phyloP scores from a whole-genome alignment of 2,888 invertebrate species.

The Orthosia gracilis region DNA sequence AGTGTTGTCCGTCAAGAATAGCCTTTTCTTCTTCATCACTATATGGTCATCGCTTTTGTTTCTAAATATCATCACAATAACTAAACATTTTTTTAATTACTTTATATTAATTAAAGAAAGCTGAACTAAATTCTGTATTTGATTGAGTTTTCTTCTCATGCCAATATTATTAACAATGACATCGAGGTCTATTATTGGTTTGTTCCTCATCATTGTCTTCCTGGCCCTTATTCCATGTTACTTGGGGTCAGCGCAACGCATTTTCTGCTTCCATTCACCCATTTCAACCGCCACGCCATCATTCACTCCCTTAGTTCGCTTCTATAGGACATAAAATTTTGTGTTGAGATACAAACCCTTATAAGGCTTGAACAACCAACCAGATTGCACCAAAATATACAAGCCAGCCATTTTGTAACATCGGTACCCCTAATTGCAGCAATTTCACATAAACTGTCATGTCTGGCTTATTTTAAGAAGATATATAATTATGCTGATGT shows the following conservation, averaged over 20 bases:
- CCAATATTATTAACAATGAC: not conserved
- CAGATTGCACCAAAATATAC: constrained; percentile 17
- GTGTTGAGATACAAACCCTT: not conserved
- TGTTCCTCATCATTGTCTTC: not conserved
- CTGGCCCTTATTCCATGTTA: too few species aligned
- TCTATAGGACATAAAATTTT: not conserved
- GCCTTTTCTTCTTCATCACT: not conserved
- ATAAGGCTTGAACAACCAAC: not conserved
- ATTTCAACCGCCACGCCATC: too few species aligned
- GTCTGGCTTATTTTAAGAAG: constrained; percentile 36
- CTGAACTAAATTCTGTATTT: not conserved
- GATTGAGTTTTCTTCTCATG: not conserved
- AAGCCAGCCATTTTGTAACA: constrained; percentile 19
- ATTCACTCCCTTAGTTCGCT: not conserved
- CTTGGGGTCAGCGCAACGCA: too few species aligned
- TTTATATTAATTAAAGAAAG: not conserved
- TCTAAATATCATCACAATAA: not conserved
- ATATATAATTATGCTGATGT: constrained; percentile 49
- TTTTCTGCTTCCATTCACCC: too few species aligned
- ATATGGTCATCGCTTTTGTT: not conserved
- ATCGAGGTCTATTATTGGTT: not conserved
- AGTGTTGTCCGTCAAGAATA: not conserved
- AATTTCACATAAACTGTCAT: constrained; percentile 44
- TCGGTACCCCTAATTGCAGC: constrained; percentile 15
- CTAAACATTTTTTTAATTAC: not conserved